Base-by-base conservation (phyloP, 2,797 vertebrate species). In the Neosilurus hyrtlii region DNA sequence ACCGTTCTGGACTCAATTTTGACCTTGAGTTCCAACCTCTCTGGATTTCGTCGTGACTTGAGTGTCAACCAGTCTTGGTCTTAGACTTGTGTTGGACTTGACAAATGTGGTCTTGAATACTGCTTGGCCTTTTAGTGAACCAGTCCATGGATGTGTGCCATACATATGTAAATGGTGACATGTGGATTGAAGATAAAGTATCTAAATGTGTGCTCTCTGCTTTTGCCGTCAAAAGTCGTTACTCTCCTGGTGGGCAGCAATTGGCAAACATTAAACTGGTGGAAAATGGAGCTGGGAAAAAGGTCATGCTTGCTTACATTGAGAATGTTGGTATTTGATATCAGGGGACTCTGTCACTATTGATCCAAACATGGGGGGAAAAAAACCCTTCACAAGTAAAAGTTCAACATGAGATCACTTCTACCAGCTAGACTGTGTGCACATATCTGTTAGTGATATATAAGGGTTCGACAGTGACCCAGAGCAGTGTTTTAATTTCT, bases 391-490 rank as follows among this genome's bases (percentile, higher is more conserved):
- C 49, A 56, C 10, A n/a, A 52, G 10, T n/a, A 30, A 73, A 73
- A 56, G 71, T 76, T 76, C 74, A 76, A 9, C 35, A 62, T 49
- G 22, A 77, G 57, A 35, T 62, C 35, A 49, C 35, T 73, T 65
- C 43, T 63, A 37, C 43, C 52, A 43, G 65, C 18, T 80, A 16
- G 71, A 66, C 51, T n/a, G 67, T 62, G 43, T 51, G 74, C 49
- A 73, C 71, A 30, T 82, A 22, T 52, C 72, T 11, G 0, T 9
- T 10, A 30, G 30, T 49, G 30, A 9, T 18, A 10, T 26, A 16
- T 56, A 14, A 62, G 72, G 14, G n/a, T 76, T 57, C 10, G n/a
- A 24, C 56, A 65, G 59, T 73, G 71, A 73, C 43, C 71, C 80
- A 10, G 56, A 11, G 12, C 51, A 57, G n/a, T n/a, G 15, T 73